Base-by-base conservation (phyloP, 2,113 vertebrate species). In the Phyllostomus hastatus region DNA sequence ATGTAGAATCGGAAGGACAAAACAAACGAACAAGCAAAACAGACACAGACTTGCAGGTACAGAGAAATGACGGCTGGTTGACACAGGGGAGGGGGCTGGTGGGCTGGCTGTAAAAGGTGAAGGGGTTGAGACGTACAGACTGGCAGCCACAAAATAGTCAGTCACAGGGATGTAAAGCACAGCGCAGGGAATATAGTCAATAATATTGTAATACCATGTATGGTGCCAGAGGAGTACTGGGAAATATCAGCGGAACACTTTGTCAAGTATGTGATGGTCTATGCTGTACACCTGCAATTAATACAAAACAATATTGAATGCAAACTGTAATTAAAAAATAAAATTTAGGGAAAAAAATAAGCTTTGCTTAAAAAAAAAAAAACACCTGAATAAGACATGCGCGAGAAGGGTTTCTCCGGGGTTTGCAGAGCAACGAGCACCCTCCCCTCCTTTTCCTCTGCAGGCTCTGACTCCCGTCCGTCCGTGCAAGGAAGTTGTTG, bases 401-500 rank as follows among this genome's bases (percentile, higher is more conserved):
- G 16, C 14, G 43, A 41, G 15, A 67, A 61, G 3, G 8, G 6
- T 26, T 54, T 48, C 35, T 4, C 5, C 26, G 33, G 31, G 33
- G 11, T 28, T 41, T 33, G 14, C 15, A 17, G 7, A 66, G 5
- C n/a, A 80, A 28, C 12, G 52, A 75, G 38, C 41, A 67, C 3
- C 15, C 41, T 22, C 20, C 38, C 7, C 19, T 83, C 28, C 1
- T 15, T 57, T 92, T 59, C 24, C 28, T 28, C 20, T 10, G 19
- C 82, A 64, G 20, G 1, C 31, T 31, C 11, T 2, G 4, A 20
- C 35, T 61, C 16, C 26, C 43, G 4, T 57, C 26, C 43, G 4
- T 57, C n/a, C 4, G 0, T 20, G 31, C 5, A 38, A 28, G 28
- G 80, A 61, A 69, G 0, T 5, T 0, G 4, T 20, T 69, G 81